Percentiles rank a stretch among this genome's conserved stretches.
Evolutionary conservation across 2,113 vertebrate species (phyloP).

Genomic region (Bufo gargarizans): DNA sequence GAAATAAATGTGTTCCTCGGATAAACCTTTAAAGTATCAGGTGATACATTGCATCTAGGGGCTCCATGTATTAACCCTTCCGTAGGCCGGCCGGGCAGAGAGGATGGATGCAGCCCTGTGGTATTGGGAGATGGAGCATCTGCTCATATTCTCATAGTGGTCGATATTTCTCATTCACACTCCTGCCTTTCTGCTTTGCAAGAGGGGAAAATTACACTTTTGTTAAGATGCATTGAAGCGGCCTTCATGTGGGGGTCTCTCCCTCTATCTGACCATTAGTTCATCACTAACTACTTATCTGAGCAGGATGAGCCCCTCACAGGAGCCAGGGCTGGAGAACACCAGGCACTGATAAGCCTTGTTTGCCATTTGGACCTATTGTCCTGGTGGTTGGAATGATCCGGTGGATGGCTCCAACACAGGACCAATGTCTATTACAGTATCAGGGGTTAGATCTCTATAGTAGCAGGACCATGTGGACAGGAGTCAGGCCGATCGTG

Average conservation of each 20-base stretch:
- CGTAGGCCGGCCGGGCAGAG: neutral
- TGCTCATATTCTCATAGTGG: slow-evolving; percentile 78
- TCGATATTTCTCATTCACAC: slow-evolving; percentile 76
- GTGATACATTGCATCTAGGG: neutral
- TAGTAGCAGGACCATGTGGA: neutral
- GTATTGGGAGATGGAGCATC: slow-evolving; percentile 70
- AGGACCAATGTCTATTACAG: neutral
- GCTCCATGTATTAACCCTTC: neutral
- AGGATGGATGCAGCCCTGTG: neutral
- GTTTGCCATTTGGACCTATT: neutral
- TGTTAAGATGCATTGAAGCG: slow-evolving; percentile 65
- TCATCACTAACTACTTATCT: slow-evolving; percentile 30
- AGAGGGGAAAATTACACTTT: slow-evolving; percentile 64
- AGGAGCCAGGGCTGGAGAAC: neutral
- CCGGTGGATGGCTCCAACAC: neutral
- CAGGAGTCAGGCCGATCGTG: neutral
- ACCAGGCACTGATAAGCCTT: neutral
- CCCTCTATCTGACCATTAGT: slow-evolving; percentile 27
- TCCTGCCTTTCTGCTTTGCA: slow-evolving; percentile 68
- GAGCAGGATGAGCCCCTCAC: slow-evolving; percentile 3
- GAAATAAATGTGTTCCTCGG: neutral
- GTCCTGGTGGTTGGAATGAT: neutral
- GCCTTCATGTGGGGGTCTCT: slow-evolving; percentile 48
- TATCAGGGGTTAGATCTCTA: neutral
- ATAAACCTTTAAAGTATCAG: neutral